These are phyloP conservation scores for Glaucopsyche alexis DNA, from an alignment of 2,888 invertebrate genomes.

Conservation along the genomic window DNA sequence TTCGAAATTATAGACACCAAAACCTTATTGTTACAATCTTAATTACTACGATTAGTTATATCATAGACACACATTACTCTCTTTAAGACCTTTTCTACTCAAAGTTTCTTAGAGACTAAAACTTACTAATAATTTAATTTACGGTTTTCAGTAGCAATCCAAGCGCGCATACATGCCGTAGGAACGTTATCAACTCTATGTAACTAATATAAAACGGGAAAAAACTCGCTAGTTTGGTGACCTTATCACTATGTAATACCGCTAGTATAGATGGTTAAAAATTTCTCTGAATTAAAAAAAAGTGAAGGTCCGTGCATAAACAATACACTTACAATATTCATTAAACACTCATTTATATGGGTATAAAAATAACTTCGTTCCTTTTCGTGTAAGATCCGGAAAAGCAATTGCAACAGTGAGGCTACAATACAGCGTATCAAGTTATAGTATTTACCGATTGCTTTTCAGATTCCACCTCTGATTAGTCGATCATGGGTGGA, in stretches of 20 bases:
- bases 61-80: no score
- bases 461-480: not conserved
- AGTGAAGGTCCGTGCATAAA: constrained; percentile 17
- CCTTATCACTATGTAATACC: not conserved
- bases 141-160: not conserved
- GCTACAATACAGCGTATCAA: not conserved
- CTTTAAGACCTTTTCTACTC: no score
- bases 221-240: not conserved
- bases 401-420: not conserved
- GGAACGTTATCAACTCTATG: not conserved
- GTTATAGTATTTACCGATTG: not conserved
- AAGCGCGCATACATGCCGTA: not conserved
- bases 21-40: constrained; percentile 17
- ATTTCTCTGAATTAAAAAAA: constrained; percentile 1
- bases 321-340: constrained; percentile 11
- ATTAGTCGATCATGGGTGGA: not conserved
- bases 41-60: not conserved
- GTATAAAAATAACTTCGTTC: constrained; percentile 22
- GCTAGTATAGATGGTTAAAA: constrained; percentile 9
- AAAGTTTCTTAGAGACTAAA: no score
- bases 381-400: not conserved
- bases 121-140: not conserved
- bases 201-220: not conserved
- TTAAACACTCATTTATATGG: not conserved
- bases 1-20: constrained; percentile 8